phyloP scores from a whole-genome alignment of 2,888 invertebrate species.

The Drosophila heteroneura region DNA sequence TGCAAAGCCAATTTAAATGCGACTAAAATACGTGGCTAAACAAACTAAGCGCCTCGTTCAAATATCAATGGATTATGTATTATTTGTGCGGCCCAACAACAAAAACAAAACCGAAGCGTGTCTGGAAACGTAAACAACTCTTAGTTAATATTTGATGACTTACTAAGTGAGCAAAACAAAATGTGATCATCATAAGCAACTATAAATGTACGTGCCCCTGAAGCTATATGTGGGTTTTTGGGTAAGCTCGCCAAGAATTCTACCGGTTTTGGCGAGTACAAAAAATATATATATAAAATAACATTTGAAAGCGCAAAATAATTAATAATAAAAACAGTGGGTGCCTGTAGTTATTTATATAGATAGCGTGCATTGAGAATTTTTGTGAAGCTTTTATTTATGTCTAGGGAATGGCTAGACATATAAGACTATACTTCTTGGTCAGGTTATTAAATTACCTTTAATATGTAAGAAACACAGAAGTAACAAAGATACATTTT shows the following conservation, averaged over 20 bases:
- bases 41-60: constrained; percentile 18
- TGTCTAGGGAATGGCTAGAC: neutral
- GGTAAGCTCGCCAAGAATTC: neutral
- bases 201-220: constrained; percentile 32
- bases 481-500: too few species aligned
- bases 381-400: neutral
- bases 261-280: constrained; percentile 3
- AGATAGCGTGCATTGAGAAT: neutral
- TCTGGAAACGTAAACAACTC: constrained; percentile 23
- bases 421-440: neutral
- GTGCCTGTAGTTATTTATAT: neutral
- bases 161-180: constrained; percentile 25
- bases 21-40: constrained; percentile 35
- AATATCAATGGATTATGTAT: constrained; percentile 39
- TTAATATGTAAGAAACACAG: neutral
- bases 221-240: neutral
- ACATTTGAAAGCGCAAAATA: neutral
- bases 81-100: neutral
- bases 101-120: constrained; percentile 32
- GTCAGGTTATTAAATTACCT: neutral
- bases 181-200: constrained; percentile 7
- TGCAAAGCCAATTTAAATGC: constrained; percentile 64
- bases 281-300: constrained; percentile 4
- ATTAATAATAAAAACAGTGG: neutral
- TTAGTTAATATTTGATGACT: constrained; percentile 37